These are phyloP conservation scores for Nibea coibor DNA, from an alignment of 2,113 vertebrate species.

Conservation along the genomic window DNA sequence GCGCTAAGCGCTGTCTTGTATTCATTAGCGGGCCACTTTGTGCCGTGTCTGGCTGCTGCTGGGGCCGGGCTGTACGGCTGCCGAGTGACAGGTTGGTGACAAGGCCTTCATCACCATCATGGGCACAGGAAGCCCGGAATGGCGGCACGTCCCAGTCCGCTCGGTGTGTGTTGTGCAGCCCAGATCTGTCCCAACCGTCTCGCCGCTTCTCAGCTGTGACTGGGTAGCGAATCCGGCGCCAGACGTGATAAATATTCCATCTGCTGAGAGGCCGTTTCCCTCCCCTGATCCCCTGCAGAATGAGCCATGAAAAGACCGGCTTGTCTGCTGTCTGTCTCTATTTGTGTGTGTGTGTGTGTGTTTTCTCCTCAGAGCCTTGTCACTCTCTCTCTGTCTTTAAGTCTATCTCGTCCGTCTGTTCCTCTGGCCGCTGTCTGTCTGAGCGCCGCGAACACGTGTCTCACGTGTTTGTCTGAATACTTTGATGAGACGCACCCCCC, in stretches of 20 bases:
- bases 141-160: conserved; percentile 32
- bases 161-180: conserved; percentile 48
- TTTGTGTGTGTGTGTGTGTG: conserved; percentile 25
- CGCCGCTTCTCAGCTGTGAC: conserved; percentile 62
- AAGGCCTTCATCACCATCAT: conserved; percentile 62
- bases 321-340: conserved; percentile 50
- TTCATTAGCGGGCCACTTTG: conserved; percentile 64
- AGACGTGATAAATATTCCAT: conserved; percentile 78
- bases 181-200: conserved; percentile 72
- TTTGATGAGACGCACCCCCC: not conserved
- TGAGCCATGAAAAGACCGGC: conserved; percentile 74
- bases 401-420: conserved; percentile 26
- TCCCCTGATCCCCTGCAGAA: conserved; percentile 65
- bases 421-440: conserved; percentile 31
- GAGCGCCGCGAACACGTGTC: too few species aligned
- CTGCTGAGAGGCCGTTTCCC: conserved; percentile 69
- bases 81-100: conserved; percentile 65
- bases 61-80: conserved; percentile 12
- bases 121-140: conserved; percentile 27
- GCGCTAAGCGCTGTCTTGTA: conserved; percentile 44
- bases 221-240: conserved; percentile 41
- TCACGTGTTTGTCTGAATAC: not conserved
- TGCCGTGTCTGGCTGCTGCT: conserved; percentile 26
- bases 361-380: conserved; percentile 40
- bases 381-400: conserved; percentile 52